phyloP scores from a whole-genome alignment of 2,888 invertebrate genomes.

The Macroteleia sp. region DNA sequence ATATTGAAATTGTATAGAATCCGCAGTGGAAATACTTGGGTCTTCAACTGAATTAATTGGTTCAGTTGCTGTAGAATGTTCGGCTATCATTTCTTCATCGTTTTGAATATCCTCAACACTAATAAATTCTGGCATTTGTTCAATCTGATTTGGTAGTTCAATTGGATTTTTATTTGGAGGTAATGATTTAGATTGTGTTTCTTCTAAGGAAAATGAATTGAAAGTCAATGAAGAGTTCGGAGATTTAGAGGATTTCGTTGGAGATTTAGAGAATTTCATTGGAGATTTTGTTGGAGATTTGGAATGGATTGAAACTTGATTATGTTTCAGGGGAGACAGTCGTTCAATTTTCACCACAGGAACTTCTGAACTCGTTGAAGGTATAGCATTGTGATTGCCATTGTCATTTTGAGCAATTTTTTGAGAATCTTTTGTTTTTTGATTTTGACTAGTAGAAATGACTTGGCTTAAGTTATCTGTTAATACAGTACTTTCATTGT shows the following conservation, averaged over 20 bases:
- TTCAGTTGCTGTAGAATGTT: neutral
- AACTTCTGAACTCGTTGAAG: neutral
- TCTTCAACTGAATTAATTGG: neutral
- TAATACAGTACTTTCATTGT: too few species aligned
- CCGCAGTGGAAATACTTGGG: neutral
- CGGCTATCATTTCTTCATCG: neutral
- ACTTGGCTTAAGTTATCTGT: too few species aligned
- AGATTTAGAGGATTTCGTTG: neutral
- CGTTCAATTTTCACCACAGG: slow-evolving; percentile 37
- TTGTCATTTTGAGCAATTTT: neutral
- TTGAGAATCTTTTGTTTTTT: neutral
- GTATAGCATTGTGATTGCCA: neutral
- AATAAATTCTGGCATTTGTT: neutral
- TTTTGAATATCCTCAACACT: neutral
- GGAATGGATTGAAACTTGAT: neutral
- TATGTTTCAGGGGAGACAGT: slow-evolving; percentile 15
- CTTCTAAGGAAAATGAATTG: too few species aligned
- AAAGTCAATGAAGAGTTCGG: too few species aligned
- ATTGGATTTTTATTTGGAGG: neutral
- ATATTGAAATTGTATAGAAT: neutral
- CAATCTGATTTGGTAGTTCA: neutral
- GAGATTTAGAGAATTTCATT: neutral
- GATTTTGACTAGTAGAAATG: neutral
- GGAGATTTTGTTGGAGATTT: slow-evolving; percentile 2
- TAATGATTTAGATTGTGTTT: neutral